These are phyloP conservation scores for Zapus hudsonius DNA, from an alignment of 2,113 vertebrate genomes.

Conservation along the genomic window DNA sequence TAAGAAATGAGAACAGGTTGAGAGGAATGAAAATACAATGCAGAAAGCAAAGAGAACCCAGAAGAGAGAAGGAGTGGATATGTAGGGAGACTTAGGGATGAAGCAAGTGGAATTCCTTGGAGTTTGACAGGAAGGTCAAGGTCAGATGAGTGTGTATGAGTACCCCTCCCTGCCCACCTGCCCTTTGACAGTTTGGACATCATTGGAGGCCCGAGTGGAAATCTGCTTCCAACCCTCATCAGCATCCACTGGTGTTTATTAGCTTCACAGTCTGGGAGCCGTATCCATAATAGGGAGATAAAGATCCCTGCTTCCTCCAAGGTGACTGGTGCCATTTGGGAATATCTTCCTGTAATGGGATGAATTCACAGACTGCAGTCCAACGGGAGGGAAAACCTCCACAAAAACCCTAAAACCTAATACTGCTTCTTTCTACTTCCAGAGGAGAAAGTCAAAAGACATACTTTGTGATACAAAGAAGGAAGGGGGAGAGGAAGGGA, in stretches of 20 bases:
- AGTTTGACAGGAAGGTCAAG: not conserved
- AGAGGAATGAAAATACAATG: slow-evolving; percentile 36
- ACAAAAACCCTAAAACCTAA: not conserved
- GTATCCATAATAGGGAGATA: slow-evolving; percentile 73
- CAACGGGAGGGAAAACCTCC: not conserved
- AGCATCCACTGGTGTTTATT: slow-evolving; percentile 60
- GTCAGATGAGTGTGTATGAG: not conserved
- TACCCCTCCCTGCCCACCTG: too few species aligned
- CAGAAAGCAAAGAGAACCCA: not conserved
- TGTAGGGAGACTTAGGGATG: not conserved
- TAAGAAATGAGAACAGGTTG: not conserved
- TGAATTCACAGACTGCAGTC: slow-evolving; percentile 38
- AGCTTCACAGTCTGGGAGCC: slow-evolving; percentile 33
- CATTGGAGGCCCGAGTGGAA: not conserved
- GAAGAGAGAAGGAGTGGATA: not conserved
- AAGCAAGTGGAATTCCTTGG: not conserved
- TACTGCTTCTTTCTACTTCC: slow-evolving; percentile 18
- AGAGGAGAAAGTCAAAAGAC: slow-evolving; percentile 2
- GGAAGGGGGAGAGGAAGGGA: not conserved
- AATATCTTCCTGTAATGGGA: slow-evolving; percentile 35
- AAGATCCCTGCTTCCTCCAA: slow-evolving; percentile 66
- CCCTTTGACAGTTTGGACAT: not conserved
- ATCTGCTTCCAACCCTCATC: not conserved
- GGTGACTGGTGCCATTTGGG: slow-evolving; percentile 67
- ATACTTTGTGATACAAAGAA: not conserved